Base-by-base conservation (phyloP, 2,113 vertebrate species). In the Todiramphus saurophagus region DNA sequence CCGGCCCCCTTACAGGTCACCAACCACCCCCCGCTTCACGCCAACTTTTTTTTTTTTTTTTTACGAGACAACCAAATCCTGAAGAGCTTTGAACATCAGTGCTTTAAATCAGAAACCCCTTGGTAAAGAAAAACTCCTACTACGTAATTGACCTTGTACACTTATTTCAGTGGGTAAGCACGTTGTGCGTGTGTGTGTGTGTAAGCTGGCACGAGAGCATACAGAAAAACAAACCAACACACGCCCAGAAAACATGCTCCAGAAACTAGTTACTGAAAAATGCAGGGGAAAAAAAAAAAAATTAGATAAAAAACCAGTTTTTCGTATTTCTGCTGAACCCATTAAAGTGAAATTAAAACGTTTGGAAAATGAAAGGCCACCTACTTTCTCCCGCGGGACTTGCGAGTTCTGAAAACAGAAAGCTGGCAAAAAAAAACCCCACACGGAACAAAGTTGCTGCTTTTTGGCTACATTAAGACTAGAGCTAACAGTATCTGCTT, bases 41-140 rank as follows among this genome's bases (percentile, higher is more conserved):
- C 6, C 23, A 10, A 6, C 16, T 41, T 31, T 20, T 59, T 51
- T n/a, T 1, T 33, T 41, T 41, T 41, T 41, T 19, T 4, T 31
- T 18, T 13, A 11, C 39, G 16, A 13, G 21, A 37, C 13, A 67
- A 53, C 10, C 1, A 10, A 2, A 17, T 33, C 10, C 21, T 18
- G 8, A 4, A 0, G 4, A 6, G 13, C 1, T 7, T 14, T 1
- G 5, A 8, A 7, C 3, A 9, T 1, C 0, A 5, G 5, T 11
- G 4, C 21, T 58, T 59, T 31, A 37, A 33, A 4, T 5, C 0
- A 2, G 7, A 39, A 50, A 48, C 4, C 7, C 2, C 2, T 13
- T 16, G 0, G 0, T 27, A 7, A 31, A 20, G 6, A 28, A 27
- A 41, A 39, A 10, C 9, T 1, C 16, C 3, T 14, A 1, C 9